Evolutionary conservation across 2,113 vertebrate genomes (phyloP).

Genomic region (Gallinago undulata): DNA sequence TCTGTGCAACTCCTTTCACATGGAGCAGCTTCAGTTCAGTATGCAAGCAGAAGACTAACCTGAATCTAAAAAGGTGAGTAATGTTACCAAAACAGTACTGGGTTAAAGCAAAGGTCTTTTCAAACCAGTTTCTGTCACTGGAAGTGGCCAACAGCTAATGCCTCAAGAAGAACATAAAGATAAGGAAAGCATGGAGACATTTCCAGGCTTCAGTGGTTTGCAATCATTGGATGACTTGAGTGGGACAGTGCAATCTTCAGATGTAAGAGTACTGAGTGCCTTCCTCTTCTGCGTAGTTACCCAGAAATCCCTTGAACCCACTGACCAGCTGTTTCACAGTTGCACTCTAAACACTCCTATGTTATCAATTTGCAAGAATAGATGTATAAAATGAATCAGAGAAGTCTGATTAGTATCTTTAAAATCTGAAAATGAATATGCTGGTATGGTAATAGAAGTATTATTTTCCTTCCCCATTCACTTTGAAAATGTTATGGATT

Average conservation of each 20-base stretch:
- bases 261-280: background rate
- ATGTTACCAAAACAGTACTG: background rate
- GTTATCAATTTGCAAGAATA: background rate
- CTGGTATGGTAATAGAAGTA: background rate
- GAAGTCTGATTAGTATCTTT: background rate
- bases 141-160: background rate
- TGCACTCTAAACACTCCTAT: background rate
- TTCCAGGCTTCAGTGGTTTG: background rate
- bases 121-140: background rate
- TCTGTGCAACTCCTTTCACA: background rate
- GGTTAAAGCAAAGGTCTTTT: background rate
- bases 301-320: background rate
- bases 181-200: background rate
- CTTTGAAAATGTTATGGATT: background rate
- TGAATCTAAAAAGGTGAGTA: background rate
- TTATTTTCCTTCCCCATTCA: background rate
- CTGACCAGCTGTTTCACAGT: background rate
- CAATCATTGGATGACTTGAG: background rate
- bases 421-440: background rate
- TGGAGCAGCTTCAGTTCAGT: background rate
- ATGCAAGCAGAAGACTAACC: background rate
- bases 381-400: background rate
- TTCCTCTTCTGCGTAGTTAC: background rate
- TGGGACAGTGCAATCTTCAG: background rate
- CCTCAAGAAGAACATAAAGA: background rate